A percentile compares a stretch with the other conserved stretches of the same genome.
phyloP scores from a whole-genome alignment of 2,113 vertebrate species.

The Ceyx melanurus region DNA sequence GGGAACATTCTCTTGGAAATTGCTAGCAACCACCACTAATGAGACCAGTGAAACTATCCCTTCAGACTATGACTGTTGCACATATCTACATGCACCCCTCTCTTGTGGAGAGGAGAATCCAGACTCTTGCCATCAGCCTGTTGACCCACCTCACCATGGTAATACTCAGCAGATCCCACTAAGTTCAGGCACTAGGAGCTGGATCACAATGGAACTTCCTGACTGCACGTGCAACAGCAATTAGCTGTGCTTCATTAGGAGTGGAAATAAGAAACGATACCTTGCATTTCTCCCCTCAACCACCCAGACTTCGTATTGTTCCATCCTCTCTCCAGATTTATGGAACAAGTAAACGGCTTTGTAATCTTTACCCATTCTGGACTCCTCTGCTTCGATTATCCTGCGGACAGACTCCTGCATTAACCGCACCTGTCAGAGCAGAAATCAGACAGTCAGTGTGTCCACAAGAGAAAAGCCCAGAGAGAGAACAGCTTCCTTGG shows the following conservation, averaged over 20 bases:
- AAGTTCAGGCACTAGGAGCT: neutral
- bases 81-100: neutral
- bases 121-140: neutral
- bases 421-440: conserved; percentile 83
- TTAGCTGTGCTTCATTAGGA: neutral
- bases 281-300: neutral
- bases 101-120: neutral
- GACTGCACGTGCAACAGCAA: accelerated
- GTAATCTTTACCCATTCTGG: conserved; percentile 87
- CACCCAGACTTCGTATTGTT: neutral
- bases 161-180: neutral
- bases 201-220: neutral
- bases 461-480: neutral
- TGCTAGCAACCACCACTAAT: neutral
- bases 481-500: neutral
- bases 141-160: neutral
- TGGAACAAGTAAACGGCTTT: neutral
- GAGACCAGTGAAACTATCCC: neutral
- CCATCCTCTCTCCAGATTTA: neutral
- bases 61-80: neutral
- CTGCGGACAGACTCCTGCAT: conserved; percentile 98
- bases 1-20: neutral
- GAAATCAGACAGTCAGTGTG: neutral
- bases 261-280: neutral
- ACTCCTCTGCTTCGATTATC: conserved; percentile 95